These are phyloP conservation scores for Ceratitis capitata DNA, from an alignment of 1,140 invertebrate species.

Conservation along the genomic window DNA sequence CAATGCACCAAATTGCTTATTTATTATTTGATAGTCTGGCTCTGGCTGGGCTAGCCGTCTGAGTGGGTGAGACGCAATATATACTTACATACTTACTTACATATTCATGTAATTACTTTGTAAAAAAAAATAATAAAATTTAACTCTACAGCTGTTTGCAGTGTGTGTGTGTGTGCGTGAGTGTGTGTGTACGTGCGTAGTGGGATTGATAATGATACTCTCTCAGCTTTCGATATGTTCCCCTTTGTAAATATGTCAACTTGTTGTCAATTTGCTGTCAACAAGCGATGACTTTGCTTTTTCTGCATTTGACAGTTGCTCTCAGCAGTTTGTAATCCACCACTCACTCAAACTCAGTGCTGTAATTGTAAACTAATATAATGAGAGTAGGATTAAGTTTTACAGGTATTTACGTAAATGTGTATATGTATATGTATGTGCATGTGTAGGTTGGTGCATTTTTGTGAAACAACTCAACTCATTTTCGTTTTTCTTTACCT, in stretches of 20 bases:
- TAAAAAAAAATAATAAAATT: no score
- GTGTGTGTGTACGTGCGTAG: neutral
- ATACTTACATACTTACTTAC: neutral
- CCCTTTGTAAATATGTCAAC: neutral
- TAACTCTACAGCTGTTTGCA: no score
- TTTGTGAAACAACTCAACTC: neutral
- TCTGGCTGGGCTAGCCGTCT: neutral
- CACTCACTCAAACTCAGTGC: neutral
- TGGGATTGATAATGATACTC: neutral
- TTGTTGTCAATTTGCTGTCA: neutral
- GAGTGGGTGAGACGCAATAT: neutral
- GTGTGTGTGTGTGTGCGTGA: neutral
- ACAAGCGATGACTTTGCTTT: slow-evolving; percentile 6
- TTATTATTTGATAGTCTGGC: neutral
- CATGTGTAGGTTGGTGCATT: no score
- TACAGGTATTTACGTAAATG: neutral
- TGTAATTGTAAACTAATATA: neutral
- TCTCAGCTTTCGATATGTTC: neutral
- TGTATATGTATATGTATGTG: neutral
- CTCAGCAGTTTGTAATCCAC: neutral
- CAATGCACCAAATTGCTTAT: neutral
- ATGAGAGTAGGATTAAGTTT: neutral
- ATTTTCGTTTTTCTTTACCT: neutral
- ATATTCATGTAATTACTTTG: neutral
- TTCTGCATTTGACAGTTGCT: neutral